Base-by-base conservation (phyloP, 2,888 invertebrate genomes). In the Abscondita cerata region DNA sequence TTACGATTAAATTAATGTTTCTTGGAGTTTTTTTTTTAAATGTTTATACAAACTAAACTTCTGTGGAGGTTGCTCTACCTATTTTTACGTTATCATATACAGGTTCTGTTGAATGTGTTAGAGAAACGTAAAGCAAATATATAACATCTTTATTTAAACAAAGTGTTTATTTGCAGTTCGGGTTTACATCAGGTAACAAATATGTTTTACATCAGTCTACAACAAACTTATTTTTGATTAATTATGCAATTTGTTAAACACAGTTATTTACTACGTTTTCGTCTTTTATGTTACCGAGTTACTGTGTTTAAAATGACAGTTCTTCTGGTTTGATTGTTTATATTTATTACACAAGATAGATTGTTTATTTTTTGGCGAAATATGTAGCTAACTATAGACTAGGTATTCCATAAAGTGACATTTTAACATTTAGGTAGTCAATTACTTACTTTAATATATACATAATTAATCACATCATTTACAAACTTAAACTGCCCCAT, bases 181-280 rank as follows among this genome's bases (percentile, higher is more conserved):
- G 71, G 69, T 70, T 68, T 70, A 72, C 71, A 70, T 64, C 67
- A 72, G 72, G 73, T 74, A 74, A 74, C 74, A 74, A 74, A 74
- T 73, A 74, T 68, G 64, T 67, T 62, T 66, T 68, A 70, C 65
- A 69, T 65, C 66, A 68, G 59, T 66, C 66, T 73, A 73, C 73
- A 73, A 73, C 73, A 72, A 72, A 67, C 59, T 64, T 65, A 33
- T 58, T 55, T 63, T 65, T 53, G 52, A 59, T 59, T 56, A 67
- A 41, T 40, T 55, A 38, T 34, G 40, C 15, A 54, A 50, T n/a
- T 18, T 48, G 41, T 58, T 54, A 20, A 36, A 33, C 48, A 54
- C 41, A 18, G 34, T 54, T 18, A 44, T 12, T 18, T 12, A 31
- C 48, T 41, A 50, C 36, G 19, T 40, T 11, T 44, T 15, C 38